Evolutionary conservation across 2,797 vertebrate species (phyloP), one percentile per base, ranked within the genome.

Genomic region (Hydrophis major): DNA sequence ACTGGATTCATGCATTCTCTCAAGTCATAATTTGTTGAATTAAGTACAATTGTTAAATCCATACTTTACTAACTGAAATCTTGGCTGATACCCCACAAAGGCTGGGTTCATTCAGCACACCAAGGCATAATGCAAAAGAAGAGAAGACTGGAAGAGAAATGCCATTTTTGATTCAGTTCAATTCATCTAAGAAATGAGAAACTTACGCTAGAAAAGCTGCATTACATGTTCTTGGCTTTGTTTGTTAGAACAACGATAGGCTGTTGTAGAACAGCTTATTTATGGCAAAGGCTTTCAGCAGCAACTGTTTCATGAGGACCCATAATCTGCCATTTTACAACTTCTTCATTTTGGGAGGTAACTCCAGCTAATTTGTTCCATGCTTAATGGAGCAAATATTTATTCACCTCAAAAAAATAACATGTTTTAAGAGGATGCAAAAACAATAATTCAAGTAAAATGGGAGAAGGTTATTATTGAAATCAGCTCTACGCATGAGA

Each of bases 371-470:
- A 61, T 28, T 93, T 59, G 87, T 86, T 66, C 42, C 86, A 94
- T 93, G 59, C 27, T 25, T 89, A 6, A 89, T 57, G 28, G 53
- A 87, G 6, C 61, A 66, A 93, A 25, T 61, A n/a, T 42, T 10
- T 78, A 53, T 37, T 37, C 27, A 22, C 32, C 50, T 69, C 53
- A 63, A 22, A 55, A 55, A 55, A 53, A 16, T 88, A 92, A 25
- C 92, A 20, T 22, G 42, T 91, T 94, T 93, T 89, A 25, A 87
- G 42, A 25, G 12, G 37, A 83, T 91, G 28, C 93, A 14, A 89
- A 92, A 88, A 63, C 93, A 83, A 47, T 90, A 89, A 32, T 22
- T 89, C 57, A 92, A 92, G 95, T 18, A 93, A 94, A 94, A 92
- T 91, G 0, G 0, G 42, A 92, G 86, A 78, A 6, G 61, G 20